These are phyloP conservation scores for Eristalis pertinax DNA, from an alignment of 2,888 invertebrate genomes.

Conservation along the genomic window DNA sequence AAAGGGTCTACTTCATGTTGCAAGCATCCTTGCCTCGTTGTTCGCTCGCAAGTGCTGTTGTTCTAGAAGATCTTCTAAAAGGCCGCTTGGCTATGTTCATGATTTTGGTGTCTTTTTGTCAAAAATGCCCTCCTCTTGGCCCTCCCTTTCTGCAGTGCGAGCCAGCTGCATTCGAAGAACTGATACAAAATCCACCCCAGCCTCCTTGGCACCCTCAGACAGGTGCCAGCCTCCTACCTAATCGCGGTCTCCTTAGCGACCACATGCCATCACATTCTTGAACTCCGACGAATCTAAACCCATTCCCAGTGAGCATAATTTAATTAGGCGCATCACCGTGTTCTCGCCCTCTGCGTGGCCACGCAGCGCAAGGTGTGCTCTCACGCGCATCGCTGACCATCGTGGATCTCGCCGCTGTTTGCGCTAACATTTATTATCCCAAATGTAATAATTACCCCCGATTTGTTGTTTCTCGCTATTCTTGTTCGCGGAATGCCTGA, in stretches of 20 bases:
- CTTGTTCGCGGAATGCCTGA: constrained; percentile 2
- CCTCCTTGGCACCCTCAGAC: no score
- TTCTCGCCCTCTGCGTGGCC: background rate
- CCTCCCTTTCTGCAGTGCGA: no score
- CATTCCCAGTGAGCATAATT: background rate
- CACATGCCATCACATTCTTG: background rate
- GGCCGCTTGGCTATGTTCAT: no score
- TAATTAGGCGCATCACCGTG: constrained; percentile 3
- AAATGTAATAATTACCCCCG: constrained; percentile 28
- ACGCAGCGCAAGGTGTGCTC: constrained; percentile 2
- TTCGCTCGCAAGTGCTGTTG: no score
- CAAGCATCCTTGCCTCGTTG: no score
- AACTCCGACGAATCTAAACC: background rate
- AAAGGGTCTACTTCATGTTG: no score
- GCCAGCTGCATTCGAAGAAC: no score
- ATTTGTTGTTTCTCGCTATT: background rate
- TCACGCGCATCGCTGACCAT: constrained; percentile 14
- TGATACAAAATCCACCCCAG: no score
- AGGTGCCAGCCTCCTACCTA: background rate
- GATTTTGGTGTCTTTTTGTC: no score
- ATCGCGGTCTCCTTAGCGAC: background rate
- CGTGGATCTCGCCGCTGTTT: constrained; percentile 21
- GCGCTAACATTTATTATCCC: constrained; percentile 33
- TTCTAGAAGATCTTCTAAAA: no score
- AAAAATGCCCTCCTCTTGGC: no score